phyloP scores from a whole-genome alignment of 2,113 vertebrate genomes.

The Sialia sialis region DNA sequence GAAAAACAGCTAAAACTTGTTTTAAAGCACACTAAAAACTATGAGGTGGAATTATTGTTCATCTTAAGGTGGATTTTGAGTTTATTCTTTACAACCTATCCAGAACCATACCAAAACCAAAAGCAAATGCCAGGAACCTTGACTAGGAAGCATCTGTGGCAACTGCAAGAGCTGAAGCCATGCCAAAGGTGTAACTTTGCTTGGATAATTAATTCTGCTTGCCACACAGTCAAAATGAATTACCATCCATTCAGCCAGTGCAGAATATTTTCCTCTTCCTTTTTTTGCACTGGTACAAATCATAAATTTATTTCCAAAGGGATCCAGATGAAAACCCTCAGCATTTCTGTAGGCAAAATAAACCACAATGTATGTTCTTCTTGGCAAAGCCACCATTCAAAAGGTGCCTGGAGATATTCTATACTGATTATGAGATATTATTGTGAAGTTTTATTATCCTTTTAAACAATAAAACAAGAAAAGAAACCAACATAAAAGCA shows the following conservation, averaged over 20 bases:
- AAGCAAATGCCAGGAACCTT: neutral
- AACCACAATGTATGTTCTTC: constrained; percentile 26
- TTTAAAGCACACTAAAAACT: neutral
- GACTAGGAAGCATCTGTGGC: neutral
- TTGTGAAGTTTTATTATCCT: constrained; percentile 72
- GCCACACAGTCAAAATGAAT: neutral
- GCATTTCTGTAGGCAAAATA: constrained; percentile 35
- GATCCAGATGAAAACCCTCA: constrained; percentile 24
- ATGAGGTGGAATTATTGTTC: neutral
- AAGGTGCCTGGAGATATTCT: constrained; percentile 68
- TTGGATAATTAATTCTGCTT: constrained; percentile 21
- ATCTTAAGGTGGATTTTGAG: neutral
- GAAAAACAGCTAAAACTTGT: neutral
- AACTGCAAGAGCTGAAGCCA: neutral
- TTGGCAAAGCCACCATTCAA: constrained; percentile 16
- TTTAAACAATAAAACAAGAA: constrained; percentile 67
- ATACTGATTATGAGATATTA: constrained; percentile 71
- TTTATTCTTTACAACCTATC: neutral
- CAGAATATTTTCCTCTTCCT: neutral
- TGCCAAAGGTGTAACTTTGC: neutral
- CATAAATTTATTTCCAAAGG: constrained; percentile 32
- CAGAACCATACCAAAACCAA: neutral
- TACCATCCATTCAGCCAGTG: neutral
- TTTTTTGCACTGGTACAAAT: neutral
- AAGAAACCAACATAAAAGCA: constrained; percentile 72